Percentiles rank a stretch among this genome's conserved stretches.
Evolutionary conservation across 1,140 invertebrate species (phyloP).

Genomic region (Neodiprion pinetum): DNA sequence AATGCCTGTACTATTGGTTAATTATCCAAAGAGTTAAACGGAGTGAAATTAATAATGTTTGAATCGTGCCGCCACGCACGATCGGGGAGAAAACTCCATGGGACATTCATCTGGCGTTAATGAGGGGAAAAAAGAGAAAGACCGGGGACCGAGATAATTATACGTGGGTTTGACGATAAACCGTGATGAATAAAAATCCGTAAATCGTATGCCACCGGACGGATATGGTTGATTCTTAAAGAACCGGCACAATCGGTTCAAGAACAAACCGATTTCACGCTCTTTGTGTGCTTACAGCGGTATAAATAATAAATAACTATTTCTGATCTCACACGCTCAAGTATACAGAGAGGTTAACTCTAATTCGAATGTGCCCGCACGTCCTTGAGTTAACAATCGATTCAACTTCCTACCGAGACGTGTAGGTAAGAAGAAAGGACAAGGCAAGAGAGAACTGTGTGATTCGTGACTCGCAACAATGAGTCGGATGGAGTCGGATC

Average conservation of each 20-base stretch:
- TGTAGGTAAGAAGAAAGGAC: too few relatives aligned
- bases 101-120: neutral
- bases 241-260: neutral
- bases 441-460: neutral
- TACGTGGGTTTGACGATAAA: too few relatives aligned
- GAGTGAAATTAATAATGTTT: neutral
- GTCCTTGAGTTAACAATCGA: conserved; percentile 7
- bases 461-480: neutral
- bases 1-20: neutral
- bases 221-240: too few relatives aligned
- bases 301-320: too few relatives aligned
- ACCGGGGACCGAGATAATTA: too few relatives aligned
- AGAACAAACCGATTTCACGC: conserved; percentile 3
- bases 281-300: neutral
- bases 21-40: neutral
- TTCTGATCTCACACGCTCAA: too few relatives aligned
- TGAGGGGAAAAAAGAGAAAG: too few relatives aligned
- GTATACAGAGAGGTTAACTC: neutral
- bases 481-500: neutral
- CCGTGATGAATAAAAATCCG: too few relatives aligned
- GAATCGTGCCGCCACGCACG: neutral
- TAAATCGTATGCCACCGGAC: too few relatives aligned
- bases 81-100: neutral
- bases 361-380: conserved; percentile 3
- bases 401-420: neutral